Evolutionary conservation across 2,113 vertebrate species (phyloP), one percentile per base, ranked within the genome.

Genomic region (Plecturocebus donacophilus): DNA sequence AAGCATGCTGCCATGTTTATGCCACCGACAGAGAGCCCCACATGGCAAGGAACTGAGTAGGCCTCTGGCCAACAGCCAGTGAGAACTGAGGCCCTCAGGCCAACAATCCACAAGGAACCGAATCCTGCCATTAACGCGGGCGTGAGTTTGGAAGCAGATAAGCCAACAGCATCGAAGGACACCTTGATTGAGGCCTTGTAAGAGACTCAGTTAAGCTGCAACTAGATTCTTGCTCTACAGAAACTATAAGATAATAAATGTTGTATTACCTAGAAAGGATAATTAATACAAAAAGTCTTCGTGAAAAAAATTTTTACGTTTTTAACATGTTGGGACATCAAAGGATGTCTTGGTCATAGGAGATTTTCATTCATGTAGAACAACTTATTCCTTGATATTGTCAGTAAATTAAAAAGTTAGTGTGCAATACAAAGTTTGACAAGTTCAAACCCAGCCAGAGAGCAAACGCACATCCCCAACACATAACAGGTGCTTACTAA

Each of bases 261-360:
- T 27, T 40, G n/a, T 82, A 73, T 66, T 96, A 91, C 7, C 27
- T 17, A 86, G 77, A 95, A 91, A 90, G n/a, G 45, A 19, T 45
- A 88, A 80, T 81, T 45, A 88, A 80, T 81, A 85, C 17, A 91
- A 49, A 16, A 89, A 52, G 71, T 40, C 47, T 79, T 83, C 23
- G n/a, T 71, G 30, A 35, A 96, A 89, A 91, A 68, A 91, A 45
- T 25, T 30, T 80, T 87, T 81, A 85, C 54, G 70, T 75, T 90
- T 94, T 89, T 71, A 94, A 79, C 20, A 66, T 84, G 90, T 81
- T 70, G 52, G n/a, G 20, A 91, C 71, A 85, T 79, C 82, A 94
- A 92, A 93, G 49, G n/a, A 88, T 42, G 20, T 64, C 30, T 95
- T 93, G 42, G 8, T 87, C 54, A 70, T 38, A 80, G 19, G n/a